Base-by-base conservation (phyloP, 2,888 invertebrate species). In the Pachliopta kotzebuea region DNA sequence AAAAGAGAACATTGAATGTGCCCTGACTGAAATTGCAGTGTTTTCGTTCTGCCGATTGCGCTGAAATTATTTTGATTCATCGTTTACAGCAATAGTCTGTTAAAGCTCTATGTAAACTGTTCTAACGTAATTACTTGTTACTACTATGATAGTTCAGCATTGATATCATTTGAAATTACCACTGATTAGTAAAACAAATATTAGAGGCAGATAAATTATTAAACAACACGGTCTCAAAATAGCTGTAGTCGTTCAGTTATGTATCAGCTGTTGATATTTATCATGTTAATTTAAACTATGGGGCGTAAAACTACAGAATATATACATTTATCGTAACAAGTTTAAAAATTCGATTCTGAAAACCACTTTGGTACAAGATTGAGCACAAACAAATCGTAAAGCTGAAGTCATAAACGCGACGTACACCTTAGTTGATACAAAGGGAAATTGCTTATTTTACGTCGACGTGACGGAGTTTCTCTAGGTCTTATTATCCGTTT, bases 371-470 rank as follows among this genome's bases (percentile, higher is more conserved):
- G 70, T 73, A 71, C 74, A 76, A 74, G 74, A 76, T 67, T 77
- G 72, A 74, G 77, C 76, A 79, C 86, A 86, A 89, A 88, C 84
- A 86, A 86, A 87, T 85, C 88, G 88, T 89, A 88, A 89, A 89
- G 76, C 71, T 71, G 71, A 74, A 76, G 79, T 83, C 87, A 84
- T 89, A 89, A 88, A 89, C 80, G 81, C 54, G 45, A 72, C 76
- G 81, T 77, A 83, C 88, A 88, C 88, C 88, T 88, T 83, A 77
- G 81, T 80, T 85, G 84, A 86, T 85, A 86, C 87, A 86, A 88
- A 85, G 85, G 87, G 88, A 88, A 88, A 90, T 89, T 86, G 86
- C 89, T 88, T 89, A 88, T 89, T 90, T 89, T 89, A 90, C 85
- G 86, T 85, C 79, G 75, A 77, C 81, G 78, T 83, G 82, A 81